Base-by-base conservation (phyloP, 2,797 vertebrate species). In the Cirrhinus mrigala region DNA sequence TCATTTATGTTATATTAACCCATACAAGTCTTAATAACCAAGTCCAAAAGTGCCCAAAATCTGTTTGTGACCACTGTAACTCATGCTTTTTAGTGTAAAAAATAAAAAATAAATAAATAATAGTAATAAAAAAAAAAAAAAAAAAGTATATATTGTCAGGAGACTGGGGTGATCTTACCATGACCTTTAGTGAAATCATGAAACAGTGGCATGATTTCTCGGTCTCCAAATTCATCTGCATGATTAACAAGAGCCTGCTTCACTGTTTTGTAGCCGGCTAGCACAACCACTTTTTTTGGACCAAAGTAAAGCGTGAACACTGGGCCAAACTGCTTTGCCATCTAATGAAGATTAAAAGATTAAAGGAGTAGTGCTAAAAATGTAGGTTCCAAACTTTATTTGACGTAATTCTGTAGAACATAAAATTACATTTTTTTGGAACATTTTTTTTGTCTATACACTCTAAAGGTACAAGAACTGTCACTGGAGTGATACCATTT, bases 231-330 rank as follows among this genome's bases (percentile, higher is more conserved):
- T 52, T 92, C 93, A 0, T 92, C 92, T 24, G 91, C 90, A 18
- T 89, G 50, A 83, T 33, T 81, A 22, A 95, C 89, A 68, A 95
- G 89, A 44, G 94, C 94, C 44, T 94, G 86, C 90, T 91, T 95
- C n/a, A 95, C 92, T 0, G 90, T 73, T 86, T 92, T 92, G 86
- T 93, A 93, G 3, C 94, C 93, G 1, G 93, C 90, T 71, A 95
- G 90, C 8, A 95, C 91, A 66, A 95, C 92, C 62, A 92, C 91
- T 87, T 93, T 94, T 8, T 86, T 88, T 11, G 89, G 69, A 68
- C 94, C 94, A 22, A 94, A 71, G 68, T 93, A 81, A 2, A 95
- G 85, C 0, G 89, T 92, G 58, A 94, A 95, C 1, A 95, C 91
- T 0, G 90, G 86, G 0, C 94, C 94, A 77, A 94, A 92, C 27